Evolutionary conservation across 2,113 vertebrate genomes (phyloP).

Genomic region (Piliocolobus tephrosceles): DNA sequence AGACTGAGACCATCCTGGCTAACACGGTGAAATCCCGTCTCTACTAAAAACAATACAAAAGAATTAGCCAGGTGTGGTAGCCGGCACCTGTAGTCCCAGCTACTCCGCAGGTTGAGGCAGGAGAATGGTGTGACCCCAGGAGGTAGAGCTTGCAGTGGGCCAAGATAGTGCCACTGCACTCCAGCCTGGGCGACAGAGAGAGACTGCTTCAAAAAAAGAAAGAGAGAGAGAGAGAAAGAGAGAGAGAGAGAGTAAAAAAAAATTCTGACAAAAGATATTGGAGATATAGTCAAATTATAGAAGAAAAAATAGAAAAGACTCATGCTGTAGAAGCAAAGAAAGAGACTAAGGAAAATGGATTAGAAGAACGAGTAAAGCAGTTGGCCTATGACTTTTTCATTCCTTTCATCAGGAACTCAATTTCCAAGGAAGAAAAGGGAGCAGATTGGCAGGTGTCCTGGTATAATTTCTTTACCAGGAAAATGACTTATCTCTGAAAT

Average conservation of each 20-base stretch:
- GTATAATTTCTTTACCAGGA: neutral
- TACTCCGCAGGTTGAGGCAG: too few relatives aligned
- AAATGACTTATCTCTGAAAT: neutral
- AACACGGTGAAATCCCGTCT: too few relatives aligned
- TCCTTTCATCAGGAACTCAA: neutral
- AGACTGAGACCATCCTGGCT: too few relatives aligned
- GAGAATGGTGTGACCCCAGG: too few relatives aligned
- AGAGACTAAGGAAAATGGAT: neutral
- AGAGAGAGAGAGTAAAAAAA: neutral
- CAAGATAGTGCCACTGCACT: too few relatives aligned
- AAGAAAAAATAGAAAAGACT: neutral
- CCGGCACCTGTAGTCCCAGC: too few relatives aligned
- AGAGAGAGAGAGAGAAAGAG: too few relatives aligned
- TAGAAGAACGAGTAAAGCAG: neutral
- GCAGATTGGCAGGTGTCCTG: neutral
- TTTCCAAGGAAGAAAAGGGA: neutral
- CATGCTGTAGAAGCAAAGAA: neutral
- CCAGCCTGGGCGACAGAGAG: too few relatives aligned
- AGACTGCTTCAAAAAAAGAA: too few relatives aligned
- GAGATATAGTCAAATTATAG: neutral
- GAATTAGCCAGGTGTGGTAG: fast-evolving
- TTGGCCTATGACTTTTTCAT: neutral
- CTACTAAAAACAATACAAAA: too few relatives aligned
- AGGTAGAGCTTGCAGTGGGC: too few relatives aligned
- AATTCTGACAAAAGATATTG: neutral